Evolutionary conservation across 2,113 vertebrate species (phyloP).

Genomic region (Heterocephalus glaber): DNA sequence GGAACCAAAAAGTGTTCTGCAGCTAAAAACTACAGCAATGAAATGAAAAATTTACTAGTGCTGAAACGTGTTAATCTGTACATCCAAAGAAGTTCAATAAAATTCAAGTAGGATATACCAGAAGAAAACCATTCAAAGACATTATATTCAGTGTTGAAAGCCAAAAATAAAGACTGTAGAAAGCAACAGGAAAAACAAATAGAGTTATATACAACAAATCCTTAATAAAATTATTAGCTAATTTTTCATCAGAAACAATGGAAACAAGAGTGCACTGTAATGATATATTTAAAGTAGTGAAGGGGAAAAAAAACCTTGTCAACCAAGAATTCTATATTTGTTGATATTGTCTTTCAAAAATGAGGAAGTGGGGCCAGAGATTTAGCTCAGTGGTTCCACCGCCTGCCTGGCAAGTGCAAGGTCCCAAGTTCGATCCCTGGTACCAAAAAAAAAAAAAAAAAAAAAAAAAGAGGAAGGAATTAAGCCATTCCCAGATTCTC

Average conservation of each 20-base stretch:
- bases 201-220: neutral
- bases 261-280: neutral
- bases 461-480: too few species aligned
- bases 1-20: neutral
- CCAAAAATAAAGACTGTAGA: neutral
- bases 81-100: neutral
- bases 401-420: too few species aligned
- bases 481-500: neutral
- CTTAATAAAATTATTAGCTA: neutral
- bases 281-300: neutral
- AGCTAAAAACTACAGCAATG: neutral
- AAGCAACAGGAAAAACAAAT: neutral
- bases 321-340: neutral
- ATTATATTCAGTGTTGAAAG: neutral
- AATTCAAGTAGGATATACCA: neutral
- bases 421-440: too few species aligned
- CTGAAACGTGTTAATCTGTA: neutral
- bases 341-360: neutral
- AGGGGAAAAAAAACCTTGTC: neutral
- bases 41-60: neutral
- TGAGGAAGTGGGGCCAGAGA: too few species aligned
- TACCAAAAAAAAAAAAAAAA: too few species aligned
- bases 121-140: neutral
- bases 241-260: neutral
- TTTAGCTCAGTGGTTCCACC: too few species aligned